A percentile compares a stretch with the other conserved stretches of the same genome.
Conservation (phyloP, 2,797 vertebrate genomes). For the Chromis chromis region DNA sequence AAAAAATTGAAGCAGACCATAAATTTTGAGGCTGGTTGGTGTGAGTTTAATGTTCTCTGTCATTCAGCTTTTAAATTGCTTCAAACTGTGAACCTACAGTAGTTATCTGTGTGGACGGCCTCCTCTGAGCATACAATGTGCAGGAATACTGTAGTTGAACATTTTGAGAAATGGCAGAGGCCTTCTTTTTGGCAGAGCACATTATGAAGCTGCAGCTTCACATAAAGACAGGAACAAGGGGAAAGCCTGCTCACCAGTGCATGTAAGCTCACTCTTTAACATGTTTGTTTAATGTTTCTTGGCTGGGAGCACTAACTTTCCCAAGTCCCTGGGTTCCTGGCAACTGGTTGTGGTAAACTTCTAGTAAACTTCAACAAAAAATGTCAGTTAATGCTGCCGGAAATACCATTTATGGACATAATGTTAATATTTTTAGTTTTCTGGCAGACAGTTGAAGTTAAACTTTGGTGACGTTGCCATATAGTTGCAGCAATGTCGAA, state of each 20-base stretch:
- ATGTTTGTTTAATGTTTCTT: not conserved
- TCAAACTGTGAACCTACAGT: not conserved
- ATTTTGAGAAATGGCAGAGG: not conserved
- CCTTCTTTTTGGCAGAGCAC: not conserved
- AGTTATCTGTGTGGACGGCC: not conserved
- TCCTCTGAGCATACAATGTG: not conserved
- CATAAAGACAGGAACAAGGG: not conserved
- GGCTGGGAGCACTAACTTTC: not conserved
- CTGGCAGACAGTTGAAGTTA: no score
- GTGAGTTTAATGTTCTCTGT: not conserved
- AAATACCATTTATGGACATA: no score
- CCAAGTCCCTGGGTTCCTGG: not conserved
- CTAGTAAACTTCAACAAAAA: no score
- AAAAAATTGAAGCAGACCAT: constrained; percentile 5
- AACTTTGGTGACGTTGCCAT: no score
- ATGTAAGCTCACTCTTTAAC: not conserved
- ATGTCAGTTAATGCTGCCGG: no score
- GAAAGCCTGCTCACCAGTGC: not conserved
- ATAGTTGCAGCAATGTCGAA: no score
- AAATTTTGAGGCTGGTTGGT: constrained; percentile 9
- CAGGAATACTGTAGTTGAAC: not conserved
- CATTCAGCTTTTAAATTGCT: not conserved
- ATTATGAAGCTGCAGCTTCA: not conserved
- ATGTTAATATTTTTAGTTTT: no score
- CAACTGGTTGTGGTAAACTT: not conserved